Conservation (phyloP, 2,888 invertebrate genomes). For the Leucophenga maculata region DNA sequence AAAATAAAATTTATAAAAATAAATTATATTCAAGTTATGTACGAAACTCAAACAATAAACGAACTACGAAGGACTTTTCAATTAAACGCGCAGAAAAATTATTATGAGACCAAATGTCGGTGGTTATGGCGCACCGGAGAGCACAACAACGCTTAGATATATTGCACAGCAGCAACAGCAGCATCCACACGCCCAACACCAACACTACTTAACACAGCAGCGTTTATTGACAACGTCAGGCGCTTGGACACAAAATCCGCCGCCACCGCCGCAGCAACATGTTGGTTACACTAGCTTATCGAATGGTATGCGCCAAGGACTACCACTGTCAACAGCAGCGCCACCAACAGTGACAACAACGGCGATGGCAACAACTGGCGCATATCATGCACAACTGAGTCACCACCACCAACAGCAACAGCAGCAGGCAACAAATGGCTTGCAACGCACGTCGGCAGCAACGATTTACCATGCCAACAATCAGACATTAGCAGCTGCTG, state of each 20-base stretch:
- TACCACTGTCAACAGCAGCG: background rate
- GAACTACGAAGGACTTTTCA: constrained; percentile 27
- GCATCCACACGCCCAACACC: constrained; percentile 9
- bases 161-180: constrained; percentile 3
- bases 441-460: background rate
- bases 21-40: constrained; percentile 60
- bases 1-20: background rate
- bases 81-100: constrained; percentile 48
- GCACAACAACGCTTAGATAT: constrained; percentile 32
- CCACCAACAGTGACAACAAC: background rate
- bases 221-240: constrained; percentile 31
- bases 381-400: constrained; percentile 2
- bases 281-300: background rate
- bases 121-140: constrained; percentile 60
- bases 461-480: constrained; percentile 46
- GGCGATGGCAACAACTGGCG: background rate
- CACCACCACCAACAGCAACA: constrained; percentile 36
- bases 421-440: constrained; percentile 32
- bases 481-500: constrained; percentile 29
- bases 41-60: constrained; percentile 39
- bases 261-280: background rate
- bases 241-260: constrained; percentile 48
- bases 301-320: background rate
- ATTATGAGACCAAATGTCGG: constrained; percentile 68
- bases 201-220: constrained; percentile 29